Percentiles rank a stretch among this genome's conserved stretches.
phyloP scores from a whole-genome alignment of 2,797 vertebrate species.

The Glossophaga mutica region DNA sequence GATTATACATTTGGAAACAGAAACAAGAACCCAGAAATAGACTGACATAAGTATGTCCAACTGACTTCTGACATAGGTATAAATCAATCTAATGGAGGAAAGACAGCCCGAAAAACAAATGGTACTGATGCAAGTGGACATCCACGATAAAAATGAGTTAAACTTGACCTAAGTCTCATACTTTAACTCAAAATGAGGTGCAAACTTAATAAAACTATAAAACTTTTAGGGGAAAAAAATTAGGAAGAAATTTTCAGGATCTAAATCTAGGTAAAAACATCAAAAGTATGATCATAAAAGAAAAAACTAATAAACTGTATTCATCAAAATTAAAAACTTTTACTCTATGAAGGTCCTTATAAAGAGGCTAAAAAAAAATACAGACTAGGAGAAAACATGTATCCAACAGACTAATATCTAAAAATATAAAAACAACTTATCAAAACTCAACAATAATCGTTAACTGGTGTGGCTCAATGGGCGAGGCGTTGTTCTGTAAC shows the following conservation, averaged over 20 bases:
- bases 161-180: neutral
- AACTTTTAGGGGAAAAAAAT: neutral
- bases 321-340: neutral
- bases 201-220: neutral
- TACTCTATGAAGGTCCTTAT: neutral
- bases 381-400: neutral
- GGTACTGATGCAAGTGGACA: neutral
- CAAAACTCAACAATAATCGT: no score
- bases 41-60: neutral
- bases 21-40: neutral
- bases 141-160: neutral
- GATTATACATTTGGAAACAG: neutral
- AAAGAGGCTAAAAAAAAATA: neutral
- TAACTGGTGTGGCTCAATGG: no score
- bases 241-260: neutral
- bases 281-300: neutral
- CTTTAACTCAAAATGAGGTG: neutral
- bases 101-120: neutral
- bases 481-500: no score
- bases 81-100: no score
- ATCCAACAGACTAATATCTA: neutral
- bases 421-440: no score
- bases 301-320: neutral
- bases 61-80: neutral
- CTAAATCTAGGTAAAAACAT: neutral